phyloP scores from a whole-genome alignment of 2,113 vertebrate genomes.

The Epinephelus lanceolatus region DNA sequence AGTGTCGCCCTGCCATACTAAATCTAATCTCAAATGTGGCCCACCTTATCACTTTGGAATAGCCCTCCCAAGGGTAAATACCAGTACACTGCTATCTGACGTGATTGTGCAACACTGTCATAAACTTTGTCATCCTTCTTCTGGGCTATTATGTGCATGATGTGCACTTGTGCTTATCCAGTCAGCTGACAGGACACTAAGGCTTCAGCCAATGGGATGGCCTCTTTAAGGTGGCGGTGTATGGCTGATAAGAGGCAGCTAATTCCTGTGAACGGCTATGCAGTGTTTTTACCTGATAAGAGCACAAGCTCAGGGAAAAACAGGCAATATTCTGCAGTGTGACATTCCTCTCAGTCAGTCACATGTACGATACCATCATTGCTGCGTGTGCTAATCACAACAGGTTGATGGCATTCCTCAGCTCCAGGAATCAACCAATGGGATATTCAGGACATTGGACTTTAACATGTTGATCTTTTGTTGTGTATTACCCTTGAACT shows the following conservation, averaged over 20 bases:
- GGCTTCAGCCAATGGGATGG: constrained; percentile 69
- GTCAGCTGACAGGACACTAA: constrained; percentile 41
- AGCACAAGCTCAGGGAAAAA: constrained; percentile 29
- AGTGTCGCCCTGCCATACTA: constrained; percentile 55
- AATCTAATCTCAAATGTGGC: constrained; percentile 36
- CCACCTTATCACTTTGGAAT: constrained; percentile 47
- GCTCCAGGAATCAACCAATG: constrained; percentile 20
- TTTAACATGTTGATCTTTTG: constrained; percentile 27
- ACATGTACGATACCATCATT: constrained; percentile 57
- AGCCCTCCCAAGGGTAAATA: constrained; percentile 45
- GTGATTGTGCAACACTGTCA: constrained; percentile 47
- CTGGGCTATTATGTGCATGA: constrained; percentile 21
- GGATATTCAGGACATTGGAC: constrained; percentile 2
- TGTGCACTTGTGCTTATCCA: constrained; percentile 31
- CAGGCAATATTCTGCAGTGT: background rate
- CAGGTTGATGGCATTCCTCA: constrained; percentile 11
- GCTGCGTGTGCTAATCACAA: constrained; percentile 29
- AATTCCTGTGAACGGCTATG: constrained; percentile 56
- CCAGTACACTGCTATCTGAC: constrained; percentile 33
- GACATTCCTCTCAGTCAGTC: constrained; percentile 38
- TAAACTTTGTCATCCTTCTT: constrained; percentile 56
- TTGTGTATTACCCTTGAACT: constrained; percentile 16
- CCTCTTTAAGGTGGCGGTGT: constrained; percentile 49
- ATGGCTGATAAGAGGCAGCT: constrained; percentile 76
- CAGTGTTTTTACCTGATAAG: constrained; percentile 81